Evolutionary conservation across 2,888 invertebrate genomes (phyloP), one percentile per base, ranked within the genome.

Genomic region (Slavum lentiscoides): DNA sequence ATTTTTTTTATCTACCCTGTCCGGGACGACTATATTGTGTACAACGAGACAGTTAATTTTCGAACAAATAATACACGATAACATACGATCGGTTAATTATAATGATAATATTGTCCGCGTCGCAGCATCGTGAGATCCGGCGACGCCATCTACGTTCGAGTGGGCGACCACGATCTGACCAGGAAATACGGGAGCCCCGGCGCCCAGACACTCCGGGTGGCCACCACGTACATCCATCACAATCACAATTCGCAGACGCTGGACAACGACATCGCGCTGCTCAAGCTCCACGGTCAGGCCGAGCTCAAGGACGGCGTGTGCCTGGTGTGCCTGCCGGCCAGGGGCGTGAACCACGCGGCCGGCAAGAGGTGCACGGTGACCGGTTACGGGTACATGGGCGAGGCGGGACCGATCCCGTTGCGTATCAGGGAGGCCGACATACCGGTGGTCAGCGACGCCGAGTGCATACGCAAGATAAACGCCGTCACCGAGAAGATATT

Each of bases 401-500:
- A 96, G 90, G 95, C 94, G 84, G 96, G 96, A 7, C 96, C 96
- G 3, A 96, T 96, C 83, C 96, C 96, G 0, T 87, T 96, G 83
- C 89, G 94, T 82, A 94, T 96, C 23, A 90, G 96, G 70, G 95
- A 95, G 86, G 96, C 96, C 0, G 94, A 94, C 86, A 92, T 96
- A 83, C 96, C 96, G 0, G 94, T 96, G 83, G 96, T 96, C 74
- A 95, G 94, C 85, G 96, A 96, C 86, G 92, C 94, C 21, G 95
- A 96, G 87, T 96, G 96, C 86, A 93, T 96, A 83, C 90, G 95
- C 67, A 96, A 96, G 87, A 95, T 96, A 53, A 96, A 96, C 86
- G 94, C 95, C 0, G 96, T 96, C 75, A 96, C 96, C 0, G 96
- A 96, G 88, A 96, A 96, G 88, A 94, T 95, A 85, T 96, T 96